Conservation (phyloP, 2,888 invertebrate species). For the Acanthococcus lagerstroemiae region DNA sequence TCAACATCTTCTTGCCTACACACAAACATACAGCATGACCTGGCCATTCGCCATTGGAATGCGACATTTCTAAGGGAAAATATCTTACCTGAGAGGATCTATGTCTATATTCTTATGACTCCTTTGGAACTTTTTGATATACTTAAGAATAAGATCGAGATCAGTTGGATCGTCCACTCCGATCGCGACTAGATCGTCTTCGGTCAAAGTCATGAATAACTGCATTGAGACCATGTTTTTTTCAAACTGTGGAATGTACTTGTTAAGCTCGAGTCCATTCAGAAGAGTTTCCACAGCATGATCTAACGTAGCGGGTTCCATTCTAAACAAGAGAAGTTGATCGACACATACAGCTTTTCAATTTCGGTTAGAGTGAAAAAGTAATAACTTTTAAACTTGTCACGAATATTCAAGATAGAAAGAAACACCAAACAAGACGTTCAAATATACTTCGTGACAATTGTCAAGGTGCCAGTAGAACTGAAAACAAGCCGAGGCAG, state of each 20-base stretch:
- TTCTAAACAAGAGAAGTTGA: no score
- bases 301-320: no score
- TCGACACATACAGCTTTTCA: no score
- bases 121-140: not conserved
- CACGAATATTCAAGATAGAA: no score
- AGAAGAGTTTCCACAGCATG: not conserved
- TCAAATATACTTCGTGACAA: no score
- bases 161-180: constrained; percentile 6
- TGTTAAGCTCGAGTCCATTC: constrained; percentile 1
- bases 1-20: not conserved
- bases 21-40: no score
- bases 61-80: not conserved
- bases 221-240: not conserved
- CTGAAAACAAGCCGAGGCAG: no score
- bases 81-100: not conserved
- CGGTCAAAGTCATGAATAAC: constrained; percentile 8
- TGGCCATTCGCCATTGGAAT: not conserved
- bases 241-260: constrained; percentile 4
- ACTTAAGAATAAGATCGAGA: not conserved
- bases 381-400: no score
- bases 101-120: not conserved
- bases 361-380: no score
- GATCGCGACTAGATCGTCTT: constrained; percentile 6
- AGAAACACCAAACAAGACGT: no score
- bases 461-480: no score